Evolutionary conservation across 2,113 vertebrate species (phyloP).

Genomic region (Sphaerodactylus townsendi): DNA sequence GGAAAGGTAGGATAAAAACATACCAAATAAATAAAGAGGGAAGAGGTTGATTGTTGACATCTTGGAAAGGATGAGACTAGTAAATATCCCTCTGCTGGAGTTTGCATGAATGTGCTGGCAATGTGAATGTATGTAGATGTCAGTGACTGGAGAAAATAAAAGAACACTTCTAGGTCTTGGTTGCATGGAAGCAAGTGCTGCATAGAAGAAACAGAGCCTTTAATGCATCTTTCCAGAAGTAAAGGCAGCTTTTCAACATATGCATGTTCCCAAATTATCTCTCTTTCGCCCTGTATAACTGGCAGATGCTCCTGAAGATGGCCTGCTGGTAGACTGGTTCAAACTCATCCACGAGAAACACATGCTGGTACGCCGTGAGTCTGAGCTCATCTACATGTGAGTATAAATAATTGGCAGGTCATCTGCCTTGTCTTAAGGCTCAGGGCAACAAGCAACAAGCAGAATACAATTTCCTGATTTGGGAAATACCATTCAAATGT

Average conservation of each 20-base stretch:
- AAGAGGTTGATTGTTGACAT: not conserved
- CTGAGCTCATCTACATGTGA: slow-evolving; percentile 90
- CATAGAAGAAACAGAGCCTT: not conserved
- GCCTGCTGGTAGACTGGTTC: slow-evolving; percentile 89
- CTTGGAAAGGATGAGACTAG: not conserved
- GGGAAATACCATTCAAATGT: not conserved
- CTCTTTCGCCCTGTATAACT: slow-evolving; percentile 27
- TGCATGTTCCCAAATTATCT: too few species aligned
- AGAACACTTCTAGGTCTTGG: not conserved
- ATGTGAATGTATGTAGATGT: not conserved
- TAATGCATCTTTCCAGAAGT: not conserved
- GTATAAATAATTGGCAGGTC: slow-evolving; percentile 47
- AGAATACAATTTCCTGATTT: too few species aligned
- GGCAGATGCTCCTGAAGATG: slow-evolving; percentile 85
- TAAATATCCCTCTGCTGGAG: not conserved
- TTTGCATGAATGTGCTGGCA: not conserved
- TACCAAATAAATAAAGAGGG: not conserved
- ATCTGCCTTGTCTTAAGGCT: not conserved
- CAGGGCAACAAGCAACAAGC: not conserved
- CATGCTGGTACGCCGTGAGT: slow-evolving; percentile 81
- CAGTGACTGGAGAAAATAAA: not conserved
- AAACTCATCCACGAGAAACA: slow-evolving; percentile 88
- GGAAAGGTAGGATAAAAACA: too few species aligned
- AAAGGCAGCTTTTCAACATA: slow-evolving; percentile 1
- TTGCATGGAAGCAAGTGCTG: not conserved